Base-by-base conservation (phyloP, 2,797 vertebrate species). In the Pitangus sulphuratus region DNA sequence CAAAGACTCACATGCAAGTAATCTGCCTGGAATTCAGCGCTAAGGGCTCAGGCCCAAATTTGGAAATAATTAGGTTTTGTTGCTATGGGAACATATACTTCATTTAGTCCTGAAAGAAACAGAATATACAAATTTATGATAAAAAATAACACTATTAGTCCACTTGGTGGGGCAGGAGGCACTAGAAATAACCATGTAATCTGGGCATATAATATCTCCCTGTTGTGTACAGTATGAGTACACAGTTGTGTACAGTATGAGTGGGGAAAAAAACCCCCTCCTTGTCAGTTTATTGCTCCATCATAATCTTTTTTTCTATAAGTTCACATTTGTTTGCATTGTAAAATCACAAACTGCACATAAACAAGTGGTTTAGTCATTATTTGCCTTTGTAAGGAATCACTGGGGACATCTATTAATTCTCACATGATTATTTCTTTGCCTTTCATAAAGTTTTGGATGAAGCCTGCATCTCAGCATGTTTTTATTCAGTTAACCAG, bases 81-180 rank as follows among this genome's bases (percentile, higher is more conserved):
- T 95, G 70, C 95, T 88, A 91, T 96, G 81, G 94, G 94, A 97
- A 96, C 94, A 33, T 90, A 90, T 81, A 62, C 39, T 97, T 96
- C 50, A 92, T 82, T 51, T 70, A 95, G 47, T 78, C 68, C 62
- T 88, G 45, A 82, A 95, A 93, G 87, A 87, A 84, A 88, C 90
- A 66, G 51, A 71, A 83, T 83, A 94, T 74, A 93, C 69, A 95
- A 94, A 97, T 93, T 94, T 88, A 75, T 95, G 47, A 87, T 87
- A 93, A 97, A 97, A 97, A 98, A 98, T 99, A 98, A 97, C 98
- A 98, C 96, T 94, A 93, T 98, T 97, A 98, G 98, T 98, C 98
- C 99, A 99, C 99, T 98, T 98, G 99, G 99, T 99, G 99, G 99
- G 98, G 99, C 98, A 98, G 98, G 98, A 99, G 98, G 96, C 98